Percentiles rank a stretch among this genome's conserved stretches.
Evolutionary conservation across 2,888 invertebrate species (phyloP).

Genomic region (Tenthredo livida): DNA sequence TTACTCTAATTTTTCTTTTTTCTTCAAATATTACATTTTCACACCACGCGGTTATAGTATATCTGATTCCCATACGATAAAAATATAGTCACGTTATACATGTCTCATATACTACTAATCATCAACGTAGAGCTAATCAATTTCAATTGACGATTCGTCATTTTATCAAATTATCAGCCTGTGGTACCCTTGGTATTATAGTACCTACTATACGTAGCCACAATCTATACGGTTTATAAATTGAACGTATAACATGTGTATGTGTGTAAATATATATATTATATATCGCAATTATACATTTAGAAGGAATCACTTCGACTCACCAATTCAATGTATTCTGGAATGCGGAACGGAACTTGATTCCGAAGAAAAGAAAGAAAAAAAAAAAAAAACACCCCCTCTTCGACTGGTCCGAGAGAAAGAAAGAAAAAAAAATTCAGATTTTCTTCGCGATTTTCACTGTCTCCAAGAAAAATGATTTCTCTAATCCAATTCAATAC

Average conservation of each 20-base stretch:
- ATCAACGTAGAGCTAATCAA: slow-evolving; percentile 33
- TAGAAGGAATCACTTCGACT: background rate
- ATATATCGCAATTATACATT: background rate
- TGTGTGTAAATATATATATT: too few relatives aligned
- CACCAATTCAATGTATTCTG: slow-evolving; percentile 36
- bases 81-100: background rate
- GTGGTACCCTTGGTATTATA: background rate
- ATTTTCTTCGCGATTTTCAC: background rate
- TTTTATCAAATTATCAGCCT: slow-evolving; percentile 19
- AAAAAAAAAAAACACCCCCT: background rate
- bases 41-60: background rate
- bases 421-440: background rate
- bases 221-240: background rate
- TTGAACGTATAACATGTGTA: background rate
- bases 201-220: background rate
- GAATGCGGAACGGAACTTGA: slow-evolving; percentile 30
- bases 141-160: slow-evolving; percentile 47
- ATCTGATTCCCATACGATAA: background rate
- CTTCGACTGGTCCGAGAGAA: background rate
- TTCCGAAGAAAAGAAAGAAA: background rate
- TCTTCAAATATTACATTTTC: background rate
- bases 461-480: background rate
- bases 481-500: background rate
- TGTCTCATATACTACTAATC: background rate
- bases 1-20: background rate